A percentile compares a stretch with the other conserved stretches of the same genome.
Conservation (phyloP, 2,888 invertebrate genomes). For the Erebia aethiops region DNA sequence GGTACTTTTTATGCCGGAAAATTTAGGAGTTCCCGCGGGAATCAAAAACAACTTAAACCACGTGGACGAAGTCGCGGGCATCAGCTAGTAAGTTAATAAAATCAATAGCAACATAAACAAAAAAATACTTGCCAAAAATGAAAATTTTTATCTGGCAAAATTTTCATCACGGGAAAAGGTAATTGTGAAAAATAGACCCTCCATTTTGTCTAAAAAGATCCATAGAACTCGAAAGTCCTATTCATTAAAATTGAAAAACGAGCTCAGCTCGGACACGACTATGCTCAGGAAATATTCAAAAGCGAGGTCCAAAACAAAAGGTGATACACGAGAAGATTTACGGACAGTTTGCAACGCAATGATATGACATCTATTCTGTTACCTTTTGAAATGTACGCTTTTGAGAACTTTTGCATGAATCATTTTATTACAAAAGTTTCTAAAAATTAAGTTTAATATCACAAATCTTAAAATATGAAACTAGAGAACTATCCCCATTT, state of each 20-base stretch:
- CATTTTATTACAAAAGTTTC: not conserved
- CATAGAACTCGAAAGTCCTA: conserved; percentile 26
- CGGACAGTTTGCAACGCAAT: conserved; percentile 76
- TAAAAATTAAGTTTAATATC: not conserved
- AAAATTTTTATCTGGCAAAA: not conserved
- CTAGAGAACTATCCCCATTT: too few relatives aligned
- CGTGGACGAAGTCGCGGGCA: too few relatives aligned
- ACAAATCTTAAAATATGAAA: not conserved
- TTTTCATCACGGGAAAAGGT: not conserved
- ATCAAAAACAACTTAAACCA: too few relatives aligned
- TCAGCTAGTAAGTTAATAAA: too few relatives aligned
- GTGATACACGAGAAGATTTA: conserved; percentile 73
- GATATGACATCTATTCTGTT: conserved; percentile 74
- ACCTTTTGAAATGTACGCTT: conserved; percentile 57
- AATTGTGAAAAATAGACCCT: not conserved
- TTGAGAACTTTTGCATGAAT: conserved; percentile 3
- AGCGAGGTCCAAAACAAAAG: conserved; percentile 72
- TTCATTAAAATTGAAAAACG: conserved; percentile 43
- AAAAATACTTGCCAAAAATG: not conserved
- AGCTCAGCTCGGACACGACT: conserved; percentile 48
- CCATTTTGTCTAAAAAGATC: conserved; percentile 28
- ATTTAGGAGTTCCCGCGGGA: too few relatives aligned
- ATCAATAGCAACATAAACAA: too few relatives aligned
- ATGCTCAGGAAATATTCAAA: conserved; percentile 57
- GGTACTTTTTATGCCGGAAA: too few relatives aligned